phyloP scores from a whole-genome alignment of 2,888 invertebrate genomes.

The Carabus problematicus region DNA sequence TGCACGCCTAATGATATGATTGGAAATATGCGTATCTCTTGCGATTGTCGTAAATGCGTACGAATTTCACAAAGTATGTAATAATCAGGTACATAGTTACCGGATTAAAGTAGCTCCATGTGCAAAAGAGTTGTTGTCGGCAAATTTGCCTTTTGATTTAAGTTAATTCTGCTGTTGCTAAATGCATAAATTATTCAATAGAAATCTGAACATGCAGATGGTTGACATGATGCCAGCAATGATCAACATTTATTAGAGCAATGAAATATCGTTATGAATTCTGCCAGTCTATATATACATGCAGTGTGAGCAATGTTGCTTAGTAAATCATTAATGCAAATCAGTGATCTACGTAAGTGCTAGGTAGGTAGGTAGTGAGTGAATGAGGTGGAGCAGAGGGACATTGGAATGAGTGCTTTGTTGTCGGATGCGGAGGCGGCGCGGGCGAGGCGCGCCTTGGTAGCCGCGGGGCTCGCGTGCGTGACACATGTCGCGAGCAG shows the following conservation, averaged over 20 bases:
- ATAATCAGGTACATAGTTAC: slow-evolving; percentile 6
- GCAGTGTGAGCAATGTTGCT: too few species aligned
- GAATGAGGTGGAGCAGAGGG: too few species aligned
- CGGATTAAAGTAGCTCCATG: neutral
- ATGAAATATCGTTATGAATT: too few species aligned
- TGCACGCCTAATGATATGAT: slow-evolving; percentile 28
- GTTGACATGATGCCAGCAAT: too few species aligned
- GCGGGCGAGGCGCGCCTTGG: slow-evolving; percentile 37
- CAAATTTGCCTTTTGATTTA: slow-evolving; percentile 14
- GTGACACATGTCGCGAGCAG: slow-evolving; percentile 40
- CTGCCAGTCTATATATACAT: too few species aligned
- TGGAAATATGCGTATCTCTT: slow-evolving; percentile 12
- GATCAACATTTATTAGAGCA: too few species aligned
- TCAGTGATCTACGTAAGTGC: too few species aligned
- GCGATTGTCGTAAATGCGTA: slow-evolving; percentile 2
- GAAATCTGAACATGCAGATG: too few species aligned
- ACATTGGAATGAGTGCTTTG: too few species aligned
- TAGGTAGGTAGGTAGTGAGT: too few species aligned
- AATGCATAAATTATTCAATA: too few species aligned
- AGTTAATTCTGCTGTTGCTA: neutral
- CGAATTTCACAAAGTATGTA: slow-evolving; percentile 21
- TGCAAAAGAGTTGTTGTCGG: neutral
- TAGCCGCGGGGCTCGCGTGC: slow-evolving; percentile 48
- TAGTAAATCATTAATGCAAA: too few species aligned
- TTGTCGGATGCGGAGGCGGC: slow-evolving; percentile 10